Evolutionary conservation across 2,888 invertebrate genomes (phyloP), one percentile per base, ranked within the genome.

Genomic region (Drosophila colorata): DNA sequence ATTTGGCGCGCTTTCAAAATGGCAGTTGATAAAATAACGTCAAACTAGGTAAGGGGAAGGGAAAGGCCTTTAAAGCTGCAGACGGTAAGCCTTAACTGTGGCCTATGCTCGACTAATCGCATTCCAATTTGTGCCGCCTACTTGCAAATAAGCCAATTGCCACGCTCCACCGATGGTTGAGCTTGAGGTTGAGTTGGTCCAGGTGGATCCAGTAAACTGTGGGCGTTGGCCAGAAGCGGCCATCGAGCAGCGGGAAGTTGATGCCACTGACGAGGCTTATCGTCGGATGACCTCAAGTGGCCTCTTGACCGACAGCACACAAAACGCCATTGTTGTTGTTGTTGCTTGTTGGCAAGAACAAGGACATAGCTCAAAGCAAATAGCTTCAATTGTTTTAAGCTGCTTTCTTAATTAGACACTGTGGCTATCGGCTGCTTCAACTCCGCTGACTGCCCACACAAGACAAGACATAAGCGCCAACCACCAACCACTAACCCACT

Each of bases 321-420:
- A 52, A 25, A 23, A 48, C 49, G 8, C 33, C 23, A 35, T 58
- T 41, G 35, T 46, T 57, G 31, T 41, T 56, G 58, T 47, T 57
- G 43, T 58, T 53, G 46, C 47, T n/a, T 53, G 25, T 61, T 14
- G 41, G 57, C 41, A 35, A 3, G 38, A 20, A 60, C 73, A 64
- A 48, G 55, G 55, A 55, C 58, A 77, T 58, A 60, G 53, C 69
- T 71, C 44, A 56, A 66, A 71, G 82, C 78, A 69, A 80, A 74
- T 73, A 72, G 64, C 74, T 83, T 74, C 71, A 81, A 84, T 81
- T 84, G 87, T 87, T 79, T 78, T 81, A 76, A 84, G 85, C 85
- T 69, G 73, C 71, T 80, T 81, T 75, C 46, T 63, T 80, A 80
- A 87, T 87, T 87, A 80, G 80, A 67, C 65, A 57, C 58, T 44